A percentile compares a stretch with the other conserved stretches of the same genome.
Evolutionary conservation across 2,113 vertebrate species (phyloP).

Genomic region (Pantherophis guttatus): DNA sequence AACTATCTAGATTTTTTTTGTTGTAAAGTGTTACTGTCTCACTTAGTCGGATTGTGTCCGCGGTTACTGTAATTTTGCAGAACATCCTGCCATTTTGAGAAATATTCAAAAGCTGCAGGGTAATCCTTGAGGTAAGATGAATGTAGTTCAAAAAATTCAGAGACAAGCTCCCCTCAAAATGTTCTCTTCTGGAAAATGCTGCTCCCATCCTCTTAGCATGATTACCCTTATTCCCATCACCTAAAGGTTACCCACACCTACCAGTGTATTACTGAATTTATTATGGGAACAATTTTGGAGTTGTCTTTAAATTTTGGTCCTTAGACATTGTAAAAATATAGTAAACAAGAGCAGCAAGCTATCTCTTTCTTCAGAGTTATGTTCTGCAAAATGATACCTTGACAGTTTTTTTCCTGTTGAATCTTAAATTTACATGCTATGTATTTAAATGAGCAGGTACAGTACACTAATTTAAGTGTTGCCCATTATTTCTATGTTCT

Average conservation of each 20-base stretch:
- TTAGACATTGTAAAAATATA: not conserved
- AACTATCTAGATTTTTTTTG: conserved; percentile 26
- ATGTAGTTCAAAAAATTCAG: not conserved
- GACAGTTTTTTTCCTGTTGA: not conserved
- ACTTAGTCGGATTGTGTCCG: conserved; percentile 10
- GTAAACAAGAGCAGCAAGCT: not conserved
- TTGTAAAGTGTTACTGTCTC: conserved; percentile 11
- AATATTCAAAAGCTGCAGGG: not conserved
- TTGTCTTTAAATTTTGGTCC: conserved; percentile 3
- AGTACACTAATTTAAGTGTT: not conserved
- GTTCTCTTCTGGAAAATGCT: not conserved
- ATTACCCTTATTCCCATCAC: not conserved
- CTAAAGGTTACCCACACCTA: not conserved
- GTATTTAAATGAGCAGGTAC: conserved; percentile 31
- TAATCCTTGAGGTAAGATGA: not conserved
- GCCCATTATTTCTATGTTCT: conserved; percentile 55
- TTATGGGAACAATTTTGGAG: not conserved
- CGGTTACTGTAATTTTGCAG: not conserved
- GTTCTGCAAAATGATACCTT: not conserved
- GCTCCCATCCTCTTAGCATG: not conserved
- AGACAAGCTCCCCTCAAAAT: not conserved
- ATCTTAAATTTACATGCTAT: not conserved
- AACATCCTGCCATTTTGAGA: not conserved
- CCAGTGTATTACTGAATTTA: not conserved
- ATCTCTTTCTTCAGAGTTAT: not conserved